A percentile compares a stretch with the other conserved stretches of the same genome.
Conservation (phyloP, 2,797 vertebrate genomes). For the Prunella strophiata region DNA sequence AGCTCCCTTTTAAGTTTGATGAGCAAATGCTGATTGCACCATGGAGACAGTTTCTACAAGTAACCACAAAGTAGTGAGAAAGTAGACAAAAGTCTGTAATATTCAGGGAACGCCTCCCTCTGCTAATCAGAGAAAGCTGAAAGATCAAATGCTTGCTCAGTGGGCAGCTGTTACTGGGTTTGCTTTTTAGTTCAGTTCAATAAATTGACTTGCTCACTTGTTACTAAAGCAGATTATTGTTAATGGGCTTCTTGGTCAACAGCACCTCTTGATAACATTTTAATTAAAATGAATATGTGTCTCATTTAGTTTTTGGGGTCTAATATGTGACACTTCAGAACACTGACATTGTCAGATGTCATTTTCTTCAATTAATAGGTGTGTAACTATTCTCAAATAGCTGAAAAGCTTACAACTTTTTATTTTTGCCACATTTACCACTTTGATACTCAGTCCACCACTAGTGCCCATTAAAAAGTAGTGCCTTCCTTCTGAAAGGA, state of each 20-base stretch:
- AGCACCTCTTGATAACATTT: conserved; percentile 55
- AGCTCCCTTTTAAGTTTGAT: conserved; percentile 44
- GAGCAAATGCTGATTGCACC: conserved; percentile 53
- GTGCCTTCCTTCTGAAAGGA: neutral
- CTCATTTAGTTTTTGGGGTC: conserved; percentile 27
- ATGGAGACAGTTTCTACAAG: conserved; percentile 54
- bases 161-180: conserved; percentile 52
- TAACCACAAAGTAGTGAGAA: conserved; percentile 5
- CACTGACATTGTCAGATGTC: neutral
- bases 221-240: conserved; percentile 48
- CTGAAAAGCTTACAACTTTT: neutral
- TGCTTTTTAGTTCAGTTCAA: conserved; percentile 54
- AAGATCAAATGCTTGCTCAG: conserved; percentile 65
- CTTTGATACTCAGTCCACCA: neutral
- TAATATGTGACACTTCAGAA: conserved; percentile 29
- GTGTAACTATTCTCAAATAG: conserved; percentile 20
- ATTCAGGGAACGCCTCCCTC: conserved; percentile 20
- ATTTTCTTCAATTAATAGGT: conserved; percentile 19
- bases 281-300: conserved; percentile 60
- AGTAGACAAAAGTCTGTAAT: conserved; percentile 26
- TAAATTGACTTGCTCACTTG: conserved; percentile 58
- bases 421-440: neutral
- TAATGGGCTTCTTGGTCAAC: conserved; percentile 62
- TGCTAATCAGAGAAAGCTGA: conserved; percentile 56
- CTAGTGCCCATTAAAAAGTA: neutral